These are phyloP conservation scores for Lamprologus ornatipinnis DNA, from an alignment of 2,113 vertebrate genomes.

Conservation along the genomic window DNA sequence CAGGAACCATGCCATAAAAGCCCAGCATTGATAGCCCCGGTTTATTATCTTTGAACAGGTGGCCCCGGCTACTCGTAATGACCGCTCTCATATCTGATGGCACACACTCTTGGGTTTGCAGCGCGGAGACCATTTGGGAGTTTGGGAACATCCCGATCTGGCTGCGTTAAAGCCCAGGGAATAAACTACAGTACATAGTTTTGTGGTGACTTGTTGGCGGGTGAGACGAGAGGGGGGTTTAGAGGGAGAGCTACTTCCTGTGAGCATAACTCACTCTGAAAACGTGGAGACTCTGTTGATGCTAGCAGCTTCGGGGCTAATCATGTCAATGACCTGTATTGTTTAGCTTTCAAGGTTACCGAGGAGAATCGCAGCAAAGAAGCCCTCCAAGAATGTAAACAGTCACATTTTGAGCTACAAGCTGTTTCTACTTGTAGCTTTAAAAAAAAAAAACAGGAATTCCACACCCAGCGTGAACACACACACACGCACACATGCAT, in stretches of 20 bases:
- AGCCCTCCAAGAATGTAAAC: conserved; percentile 53
- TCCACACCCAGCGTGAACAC: conserved; percentile 7
- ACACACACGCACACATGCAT: neutral
- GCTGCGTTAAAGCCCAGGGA: conserved; percentile 34
- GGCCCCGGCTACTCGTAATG: conserved; percentile 49
- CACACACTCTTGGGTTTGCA: conserved; percentile 14
- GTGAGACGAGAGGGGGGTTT: neutral
- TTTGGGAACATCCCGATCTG: conserved; percentile 46
- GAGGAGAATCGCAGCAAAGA: conserved; percentile 46
- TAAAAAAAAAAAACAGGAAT: neutral
- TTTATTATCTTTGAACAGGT: conserved; percentile 77
- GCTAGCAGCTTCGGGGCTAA: conserved; percentile 45
- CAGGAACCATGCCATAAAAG: conserved; percentile 67
- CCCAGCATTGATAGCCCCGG: conserved; percentile 52
- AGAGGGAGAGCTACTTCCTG: conserved; percentile 34
- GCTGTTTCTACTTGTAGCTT: conserved; percentile 31
- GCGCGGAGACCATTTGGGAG: conserved; percentile 55
- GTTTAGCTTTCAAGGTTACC: conserved; percentile 56
- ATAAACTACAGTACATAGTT: conserved; percentile 48
- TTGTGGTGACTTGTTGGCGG: conserved; percentile 37
- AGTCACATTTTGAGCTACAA: conserved; percentile 28
- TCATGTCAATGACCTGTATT: conserved; percentile 58
- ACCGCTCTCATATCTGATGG: conserved; percentile 15
- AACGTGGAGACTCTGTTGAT: conserved; percentile 29
- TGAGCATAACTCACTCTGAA: conserved; percentile 37